Evolutionary conservation across 2,888 invertebrate genomes (phyloP), one percentile per base, ranked within the genome.

Genomic region (Cephus rjabovi): DNA sequence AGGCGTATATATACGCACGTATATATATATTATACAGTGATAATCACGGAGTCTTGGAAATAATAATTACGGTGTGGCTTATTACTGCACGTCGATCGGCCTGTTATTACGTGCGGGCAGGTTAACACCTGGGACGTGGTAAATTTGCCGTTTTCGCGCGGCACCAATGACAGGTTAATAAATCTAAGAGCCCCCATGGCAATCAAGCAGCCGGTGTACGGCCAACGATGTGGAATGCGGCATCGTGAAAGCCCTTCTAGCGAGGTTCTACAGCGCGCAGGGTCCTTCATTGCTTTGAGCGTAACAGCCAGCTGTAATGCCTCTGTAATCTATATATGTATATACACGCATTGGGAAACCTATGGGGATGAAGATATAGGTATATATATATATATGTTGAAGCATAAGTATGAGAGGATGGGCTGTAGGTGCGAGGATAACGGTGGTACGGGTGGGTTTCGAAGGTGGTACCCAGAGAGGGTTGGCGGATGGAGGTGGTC

Each of bases 81-180:
- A 87, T 84, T 85, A 84, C 86, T 56, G 56, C 56, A 34, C 71
- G 74, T 34, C 74, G 74, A 74, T 74, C 34, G 74, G 74, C 74
- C 74, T 74, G 74, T 74, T 74, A 74, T 74, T 79, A 79, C 77
- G 80, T 56, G 75, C 80, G 84, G 81, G 79, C 85, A 87, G 87
- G 87, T 88, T 88, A 87, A 89, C 89, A 89, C 89, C 89, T 89
- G 89, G 88, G 87, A 88, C 85, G 89, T 86, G 86, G 87, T 86
- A 87, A 86, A 87, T 88, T 88, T 86, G 85, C 86, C 84, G 83
- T 88, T 88, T 89, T 88, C 85, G 87, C 86, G 85, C 84, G 83
- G 84, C 86, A 79, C 84, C 86, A 87, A 89, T 88, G 89, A 88
- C 86, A 87, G 90, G 88, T 89, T 87, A 87, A 90, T 90, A 89